Percentiles rank a stretch among this genome's conserved stretches.
phyloP scores from a whole-genome alignment of 2,113 vertebrate genomes.

The Tinamus guttatus region DNA sequence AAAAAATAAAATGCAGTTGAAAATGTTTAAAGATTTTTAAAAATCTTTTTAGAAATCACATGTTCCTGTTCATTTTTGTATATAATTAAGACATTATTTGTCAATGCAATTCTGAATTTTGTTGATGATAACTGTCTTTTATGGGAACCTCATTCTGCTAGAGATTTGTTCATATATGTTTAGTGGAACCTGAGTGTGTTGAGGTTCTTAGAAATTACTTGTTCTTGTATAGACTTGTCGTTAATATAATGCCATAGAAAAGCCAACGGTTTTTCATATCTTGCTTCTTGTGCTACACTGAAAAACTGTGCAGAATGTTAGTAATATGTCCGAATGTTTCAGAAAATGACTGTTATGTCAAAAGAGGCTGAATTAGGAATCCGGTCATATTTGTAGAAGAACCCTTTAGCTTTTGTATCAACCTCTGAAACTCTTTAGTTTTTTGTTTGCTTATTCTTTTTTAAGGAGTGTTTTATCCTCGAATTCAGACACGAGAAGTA shows the following conservation, averaged over 20 bases:
- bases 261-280: background rate
- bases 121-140: background rate
- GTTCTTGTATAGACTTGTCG: background rate
- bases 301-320: background rate
- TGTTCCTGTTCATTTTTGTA: background rate
- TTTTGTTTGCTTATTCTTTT: background rate
- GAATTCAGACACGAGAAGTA: rapidly evolving
- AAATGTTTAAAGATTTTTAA: background rate
- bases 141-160: background rate
- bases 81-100: background rate
- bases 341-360: background rate
- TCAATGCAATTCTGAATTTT: background rate
- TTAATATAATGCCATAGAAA: background rate
- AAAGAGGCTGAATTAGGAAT: background rate
- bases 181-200: background rate
- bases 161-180: background rate
- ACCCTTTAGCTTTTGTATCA: background rate
- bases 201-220: background rate
- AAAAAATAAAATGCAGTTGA: background rate
- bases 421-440: background rate
- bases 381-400: background rate
- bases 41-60: background rate
- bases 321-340: background rate
- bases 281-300: background rate
- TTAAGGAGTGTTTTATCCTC: background rate